Conservation (phyloP, 2,797 vertebrate genomes). For the Sebastes hubbsi region DNA sequence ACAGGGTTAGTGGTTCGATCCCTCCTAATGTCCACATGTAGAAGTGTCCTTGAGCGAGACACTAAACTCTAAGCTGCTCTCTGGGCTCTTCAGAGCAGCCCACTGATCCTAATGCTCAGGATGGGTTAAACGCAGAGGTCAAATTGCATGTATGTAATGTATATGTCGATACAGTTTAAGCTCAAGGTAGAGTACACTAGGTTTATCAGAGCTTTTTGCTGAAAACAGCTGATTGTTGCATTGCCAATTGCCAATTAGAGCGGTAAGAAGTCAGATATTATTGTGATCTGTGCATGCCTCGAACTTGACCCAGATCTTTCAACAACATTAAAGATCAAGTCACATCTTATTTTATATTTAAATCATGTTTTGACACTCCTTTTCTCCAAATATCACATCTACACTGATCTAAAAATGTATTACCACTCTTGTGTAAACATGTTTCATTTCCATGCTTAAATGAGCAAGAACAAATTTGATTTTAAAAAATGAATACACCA, state of each 20-base stretch:
- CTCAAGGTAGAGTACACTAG: too few species aligned
- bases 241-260: background rate
- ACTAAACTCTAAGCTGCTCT: too few species aligned
- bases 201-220: too few species aligned
- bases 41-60: too few species aligned
- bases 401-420: background rate
- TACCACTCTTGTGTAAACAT: background rate
- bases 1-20: too few species aligned
- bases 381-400: background rate
- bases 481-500: background rate
- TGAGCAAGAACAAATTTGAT: background rate
- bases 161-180: too few species aligned
- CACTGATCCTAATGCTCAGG: too few species aligned
- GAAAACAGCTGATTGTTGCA: background rate
- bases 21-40: too few species aligned
- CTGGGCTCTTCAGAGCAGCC: too few species aligned
- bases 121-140: too few species aligned
- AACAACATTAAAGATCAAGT: background rate
- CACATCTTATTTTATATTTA: background rate
- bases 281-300: background rate
- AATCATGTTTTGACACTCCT: too few species aligned
- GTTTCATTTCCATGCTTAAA: background rate
- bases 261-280: background rate
- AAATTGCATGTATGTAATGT: too few species aligned
- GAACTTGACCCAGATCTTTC: background rate